Conservation (phyloP, 2,113 vertebrate species). For the Potamarius usumacintae region DNA sequence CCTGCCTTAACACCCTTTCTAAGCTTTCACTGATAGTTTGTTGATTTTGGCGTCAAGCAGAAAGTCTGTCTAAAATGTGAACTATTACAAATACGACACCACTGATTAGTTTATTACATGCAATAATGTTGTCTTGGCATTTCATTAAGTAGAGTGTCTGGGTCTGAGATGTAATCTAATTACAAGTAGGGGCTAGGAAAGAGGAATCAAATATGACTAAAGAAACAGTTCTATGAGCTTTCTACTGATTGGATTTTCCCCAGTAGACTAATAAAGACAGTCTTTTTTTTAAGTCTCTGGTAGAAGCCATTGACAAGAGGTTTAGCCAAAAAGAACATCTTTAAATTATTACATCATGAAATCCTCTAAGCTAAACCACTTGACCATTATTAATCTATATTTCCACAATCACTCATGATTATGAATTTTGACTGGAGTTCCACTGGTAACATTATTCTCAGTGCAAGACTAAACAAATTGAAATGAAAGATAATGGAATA, state of each 20-base stretch:
- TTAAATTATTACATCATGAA: not conserved
- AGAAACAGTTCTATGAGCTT: conserved; percentile 31
- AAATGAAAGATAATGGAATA: conserved; percentile 6
- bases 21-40: not conserved
- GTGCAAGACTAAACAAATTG: not conserved
- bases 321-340: not conserved
- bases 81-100: conserved; percentile 14
- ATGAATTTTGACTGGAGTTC: not conserved
- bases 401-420: not conserved
- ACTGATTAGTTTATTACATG: conserved; percentile 36
- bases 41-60: conserved; percentile 13
- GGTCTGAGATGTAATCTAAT: conserved; percentile 41
- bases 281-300: not conserved
- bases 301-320: not conserved
- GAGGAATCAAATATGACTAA: conserved; percentile 1
- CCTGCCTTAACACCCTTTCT: not conserved
- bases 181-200: conserved; percentile 29
- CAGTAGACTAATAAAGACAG: conserved; percentile 34
- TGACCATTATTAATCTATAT: conserved; percentile 5
- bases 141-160: conserved; percentile 42
- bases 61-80: not conserved
- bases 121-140: conserved; percentile 38
- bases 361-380: not conserved
- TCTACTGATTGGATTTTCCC: conserved; percentile 51
- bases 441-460: not conserved